Percentiles rank a stretch among this genome's conserved stretches.
Conservation (phyloP, 2,113 vertebrate species). For the Siphamia tubifer region DNA sequence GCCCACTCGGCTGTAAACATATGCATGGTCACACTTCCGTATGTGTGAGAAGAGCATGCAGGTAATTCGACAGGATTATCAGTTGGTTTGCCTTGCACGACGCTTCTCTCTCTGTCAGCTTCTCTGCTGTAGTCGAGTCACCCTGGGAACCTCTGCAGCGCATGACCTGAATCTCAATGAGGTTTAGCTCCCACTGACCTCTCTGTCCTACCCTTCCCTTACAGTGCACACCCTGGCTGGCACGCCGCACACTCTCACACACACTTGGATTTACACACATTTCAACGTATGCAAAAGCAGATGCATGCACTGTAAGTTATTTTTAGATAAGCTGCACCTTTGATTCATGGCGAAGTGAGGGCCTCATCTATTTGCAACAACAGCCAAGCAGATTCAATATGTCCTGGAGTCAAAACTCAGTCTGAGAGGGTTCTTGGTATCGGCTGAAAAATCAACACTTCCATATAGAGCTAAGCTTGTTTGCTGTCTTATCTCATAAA, state of each 20-base stretch:
- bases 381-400: neutral
- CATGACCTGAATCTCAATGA: conserved; percentile 73
- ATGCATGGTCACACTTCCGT: conserved; percentile 39
- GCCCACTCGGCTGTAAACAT: neutral
- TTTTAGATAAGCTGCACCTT: too few relatives aligned
- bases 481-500: neutral
- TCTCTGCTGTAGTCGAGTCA: conserved; percentile 56
- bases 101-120: conserved; percentile 49
- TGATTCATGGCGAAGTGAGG: too few relatives aligned
- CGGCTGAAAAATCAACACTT: neutral
- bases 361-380: neutral
- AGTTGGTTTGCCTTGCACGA: conserved; percentile 16
- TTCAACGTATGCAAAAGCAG: neutral
- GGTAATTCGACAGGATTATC: conserved; percentile 60
- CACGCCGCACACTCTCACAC: neutral
- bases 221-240: conserved; percentile 2
- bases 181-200: conserved; percentile 54
- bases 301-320: neutral
- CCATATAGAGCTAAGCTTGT: neutral
- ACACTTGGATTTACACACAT: neutral
- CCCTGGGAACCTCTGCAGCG: conserved; percentile 66
- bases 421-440: neutral
- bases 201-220: conserved; percentile 36
- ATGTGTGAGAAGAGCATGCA: neutral
- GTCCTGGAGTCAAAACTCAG: neutral